These are phyloP conservation scores for Ochropacha duplaris DNA, from an alignment of 2,888 invertebrate genomes.

Conservation along the genomic window DNA sequence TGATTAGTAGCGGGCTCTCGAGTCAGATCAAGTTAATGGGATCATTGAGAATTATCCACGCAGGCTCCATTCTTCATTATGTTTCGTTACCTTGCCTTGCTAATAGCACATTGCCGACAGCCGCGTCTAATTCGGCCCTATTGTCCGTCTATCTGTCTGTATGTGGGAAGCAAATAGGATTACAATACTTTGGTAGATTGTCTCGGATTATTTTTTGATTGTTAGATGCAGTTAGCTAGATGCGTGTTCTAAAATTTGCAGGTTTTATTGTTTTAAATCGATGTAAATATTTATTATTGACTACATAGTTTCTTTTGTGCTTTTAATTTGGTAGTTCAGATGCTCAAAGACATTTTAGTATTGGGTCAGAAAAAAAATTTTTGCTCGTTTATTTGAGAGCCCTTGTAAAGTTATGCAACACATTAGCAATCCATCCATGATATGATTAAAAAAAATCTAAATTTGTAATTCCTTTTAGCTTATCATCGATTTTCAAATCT, in stretches of 20 bases:
- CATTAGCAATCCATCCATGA: no score
- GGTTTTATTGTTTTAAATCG: not conserved
- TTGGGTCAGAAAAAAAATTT: not conserved
- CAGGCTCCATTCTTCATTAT: slow-evolving; percentile 5
- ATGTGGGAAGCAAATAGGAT: slow-evolving; percentile 25
- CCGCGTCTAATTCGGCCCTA: slow-evolving; percentile 32
- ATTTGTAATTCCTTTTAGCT: no score
- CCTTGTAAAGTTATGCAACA: no score
- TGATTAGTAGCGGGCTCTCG: not conserved
- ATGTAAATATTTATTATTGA: not conserved
- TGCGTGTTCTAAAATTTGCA: not conserved
- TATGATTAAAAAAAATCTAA: no score
- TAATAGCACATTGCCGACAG: slow-evolving; percentile 7
- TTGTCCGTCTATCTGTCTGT: slow-evolving; percentile 32
- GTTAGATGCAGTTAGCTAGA: not conserved
- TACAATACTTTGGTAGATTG: slow-evolving; percentile 3
- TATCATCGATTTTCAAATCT: not conserved
- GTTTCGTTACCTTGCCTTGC: slow-evolving; percentile 36
- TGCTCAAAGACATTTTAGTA: not conserved
- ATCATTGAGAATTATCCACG: slow-evolving; percentile 29
- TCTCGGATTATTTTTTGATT: not conserved
- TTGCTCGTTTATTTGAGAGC: no score
- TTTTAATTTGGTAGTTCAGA: no score
- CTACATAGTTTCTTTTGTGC: not conserved
- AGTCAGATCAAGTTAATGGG: slow-evolving; percentile 15